Conservation (phyloP, 2,888 invertebrate species). For the Hypomecis atomaria region DNA sequence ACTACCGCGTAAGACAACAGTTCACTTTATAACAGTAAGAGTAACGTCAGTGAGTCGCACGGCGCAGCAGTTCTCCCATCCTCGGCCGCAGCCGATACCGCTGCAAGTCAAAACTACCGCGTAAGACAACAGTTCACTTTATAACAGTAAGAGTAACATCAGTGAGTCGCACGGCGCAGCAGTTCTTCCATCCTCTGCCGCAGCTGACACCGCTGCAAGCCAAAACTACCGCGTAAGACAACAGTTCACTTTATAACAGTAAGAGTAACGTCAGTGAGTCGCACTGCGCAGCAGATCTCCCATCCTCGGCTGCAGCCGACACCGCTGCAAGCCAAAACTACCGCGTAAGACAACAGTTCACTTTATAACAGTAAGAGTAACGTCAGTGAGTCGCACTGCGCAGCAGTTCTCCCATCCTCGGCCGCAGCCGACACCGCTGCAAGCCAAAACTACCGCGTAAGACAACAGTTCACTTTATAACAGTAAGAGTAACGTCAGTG, state of each 20-base stretch:
- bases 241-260: too few relatives aligned
- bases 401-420: slow-evolving; percentile 87
- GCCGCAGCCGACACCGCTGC: slow-evolving; percentile 81
- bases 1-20: slow-evolving; percentile 80
- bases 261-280: slow-evolving; percentile 94
- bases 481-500: slow-evolving; percentile 95
- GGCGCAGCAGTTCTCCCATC: slow-evolving; percentile 86
- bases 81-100: slow-evolving; percentile 83
- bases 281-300: slow-evolving; percentile 86
- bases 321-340: slow-evolving; percentile 74
- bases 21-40: slow-evolving; percentile 96
- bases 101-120: slow-evolving; percentile 73
- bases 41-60: slow-evolving; percentile 92
- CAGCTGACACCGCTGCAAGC: slow-evolving; percentile 78
- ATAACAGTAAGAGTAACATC: slow-evolving; percentile 96
- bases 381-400: slow-evolving; percentile 89
- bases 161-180: slow-evolving; percentile 86
- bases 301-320: slow-evolving; percentile 85
- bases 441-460: slow-evolving; percentile 72
- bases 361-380: slow-evolving; percentile 96
- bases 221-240: too few relatives aligned
- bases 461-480: too few relatives aligned
- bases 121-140: too few relatives aligned
- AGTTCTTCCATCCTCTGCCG: slow-evolving; percentile 86
- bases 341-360: too few relatives aligned